Percentiles rank a stretch among this genome's conserved stretches.
Conservation (phyloP, 2,797 vertebrate species). For the Cercopithecus neglectus region DNA sequence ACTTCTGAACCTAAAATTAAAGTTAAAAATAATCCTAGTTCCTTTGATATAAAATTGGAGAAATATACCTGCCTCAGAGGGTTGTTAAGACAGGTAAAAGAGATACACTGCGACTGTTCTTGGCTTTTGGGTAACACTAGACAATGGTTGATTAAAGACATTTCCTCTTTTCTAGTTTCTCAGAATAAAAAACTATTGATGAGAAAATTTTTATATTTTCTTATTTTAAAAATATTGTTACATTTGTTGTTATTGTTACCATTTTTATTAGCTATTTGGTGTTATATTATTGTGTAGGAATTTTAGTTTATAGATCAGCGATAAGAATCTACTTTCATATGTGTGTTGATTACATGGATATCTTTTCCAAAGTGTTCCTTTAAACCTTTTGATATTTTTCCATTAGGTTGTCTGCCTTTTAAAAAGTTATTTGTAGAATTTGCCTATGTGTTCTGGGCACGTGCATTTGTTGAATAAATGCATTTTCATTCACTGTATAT, state of each 20-base stretch:
- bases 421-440: background rate
- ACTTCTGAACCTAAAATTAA: background rate
- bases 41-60: background rate
- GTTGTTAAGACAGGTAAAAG: background rate
- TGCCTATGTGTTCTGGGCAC: background rate
- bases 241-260: background rate
- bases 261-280: background rate
- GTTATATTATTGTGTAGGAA: background rate
- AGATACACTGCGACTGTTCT: background rate
- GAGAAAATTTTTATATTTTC: background rate
- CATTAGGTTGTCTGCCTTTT: background rate
- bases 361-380: background rate
- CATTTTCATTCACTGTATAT: background rate
- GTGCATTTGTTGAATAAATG: background rate
- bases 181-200: conserved; percentile 52
- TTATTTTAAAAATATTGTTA: background rate
- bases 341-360: background rate
- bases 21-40: background rate
- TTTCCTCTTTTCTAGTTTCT: conserved; percentile 59
- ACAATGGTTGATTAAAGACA: background rate
- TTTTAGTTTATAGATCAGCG: background rate
- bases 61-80: background rate
- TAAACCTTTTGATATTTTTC: background rate
- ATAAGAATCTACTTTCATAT: background rate
- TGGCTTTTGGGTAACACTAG: background rate